Evolutionary conservation across 2,888 invertebrate species (phyloP).

Genomic region (Caenorhabditis angaria): DNA sequence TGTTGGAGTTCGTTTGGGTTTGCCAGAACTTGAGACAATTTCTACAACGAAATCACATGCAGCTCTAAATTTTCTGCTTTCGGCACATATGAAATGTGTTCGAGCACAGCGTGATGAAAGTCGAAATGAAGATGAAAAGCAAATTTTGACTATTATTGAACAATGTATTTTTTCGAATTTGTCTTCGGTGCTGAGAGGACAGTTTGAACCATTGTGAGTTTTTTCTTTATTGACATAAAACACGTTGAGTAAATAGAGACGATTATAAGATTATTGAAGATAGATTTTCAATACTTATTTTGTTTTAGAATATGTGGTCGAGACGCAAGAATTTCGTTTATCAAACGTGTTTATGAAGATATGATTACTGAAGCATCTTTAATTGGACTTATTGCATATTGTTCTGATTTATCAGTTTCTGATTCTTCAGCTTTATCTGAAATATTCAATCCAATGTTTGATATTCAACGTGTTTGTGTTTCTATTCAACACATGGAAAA

Average conservation of each 20-base stretch:
- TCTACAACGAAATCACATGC: slow-evolving; percentile 7
- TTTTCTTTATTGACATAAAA: neutral
- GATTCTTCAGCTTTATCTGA: slow-evolving; percentile 1
- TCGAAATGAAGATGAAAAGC: neutral
- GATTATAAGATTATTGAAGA: neutral
- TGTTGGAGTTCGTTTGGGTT: slow-evolving; percentile 17
- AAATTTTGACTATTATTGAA: neutral
- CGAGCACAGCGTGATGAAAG: neutral
- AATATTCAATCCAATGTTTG: slow-evolving; percentile 51
- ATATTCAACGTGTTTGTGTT: slow-evolving; percentile 23
- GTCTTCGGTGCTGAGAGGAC: neutral
- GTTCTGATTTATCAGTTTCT: neutral
- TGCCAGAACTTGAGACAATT: slow-evolving; percentile 20
- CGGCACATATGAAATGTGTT: neutral
- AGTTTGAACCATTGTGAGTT: slow-evolving; percentile 7
- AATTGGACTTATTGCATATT: slow-evolving; percentile 1
- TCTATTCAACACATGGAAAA: slow-evolving; percentile 27
- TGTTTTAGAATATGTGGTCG: neutral
- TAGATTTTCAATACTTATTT: no score
- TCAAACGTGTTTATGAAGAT: slow-evolving; percentile 18
- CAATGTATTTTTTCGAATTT: slow-evolving; percentile 2
- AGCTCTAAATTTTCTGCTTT: neutral
- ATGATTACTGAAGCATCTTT: slow-evolving; percentile 16
- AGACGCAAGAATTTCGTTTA: neutral
- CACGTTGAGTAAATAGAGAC: neutral